Evolutionary conservation across 1,140 invertebrate genomes (phyloP).

Genomic region (Chionoecetes opilio): DNA sequence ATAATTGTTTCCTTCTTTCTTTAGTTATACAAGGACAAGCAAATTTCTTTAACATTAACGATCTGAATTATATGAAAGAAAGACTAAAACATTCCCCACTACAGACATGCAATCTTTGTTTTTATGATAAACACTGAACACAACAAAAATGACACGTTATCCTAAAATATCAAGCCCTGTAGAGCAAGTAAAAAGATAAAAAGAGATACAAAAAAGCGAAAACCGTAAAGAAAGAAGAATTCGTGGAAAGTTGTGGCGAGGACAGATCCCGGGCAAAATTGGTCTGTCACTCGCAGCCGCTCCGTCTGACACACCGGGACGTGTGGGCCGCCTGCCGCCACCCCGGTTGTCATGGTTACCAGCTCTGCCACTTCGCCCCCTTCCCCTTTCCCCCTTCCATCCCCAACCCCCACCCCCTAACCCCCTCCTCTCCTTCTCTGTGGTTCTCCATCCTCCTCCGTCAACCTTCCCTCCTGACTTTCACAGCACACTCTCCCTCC

Average conservation of each 20-base stretch:
- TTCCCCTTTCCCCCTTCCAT: not conserved
- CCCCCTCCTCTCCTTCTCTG: not conserved
- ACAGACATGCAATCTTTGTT: no score
- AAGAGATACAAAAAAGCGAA: slow-evolving; percentile 33
- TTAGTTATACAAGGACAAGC: no score
- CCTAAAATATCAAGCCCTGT: not conserved
- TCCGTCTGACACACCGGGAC: slow-evolving; percentile 72
- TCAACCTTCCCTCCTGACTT: not conserved
- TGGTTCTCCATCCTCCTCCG: not conserved
- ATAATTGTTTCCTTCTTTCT: not conserved
- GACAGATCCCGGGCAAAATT: slow-evolving; percentile 78
- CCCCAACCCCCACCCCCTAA: not conserved
- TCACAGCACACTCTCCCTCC: not conserved
- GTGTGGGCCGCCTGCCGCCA: slow-evolving; percentile 76
- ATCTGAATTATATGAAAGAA: no score
- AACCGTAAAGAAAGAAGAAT: slow-evolving; percentile 69
- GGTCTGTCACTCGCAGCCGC: slow-evolving; percentile 77
- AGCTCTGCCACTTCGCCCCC: slow-evolving; percentile 41
- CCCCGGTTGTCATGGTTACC: slow-evolving; percentile 77
- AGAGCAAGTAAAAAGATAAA: not conserved
- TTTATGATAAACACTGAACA: not conserved
- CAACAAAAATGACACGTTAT: not conserved
- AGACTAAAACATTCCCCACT: no score
- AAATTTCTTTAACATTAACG: no score
- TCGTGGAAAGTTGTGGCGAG: slow-evolving; percentile 76